Percentiles rank a stretch among this genome's conserved stretches.
Conservation (phyloP, 2,888 invertebrate genomes). For the Hemithea aestivaria region DNA sequence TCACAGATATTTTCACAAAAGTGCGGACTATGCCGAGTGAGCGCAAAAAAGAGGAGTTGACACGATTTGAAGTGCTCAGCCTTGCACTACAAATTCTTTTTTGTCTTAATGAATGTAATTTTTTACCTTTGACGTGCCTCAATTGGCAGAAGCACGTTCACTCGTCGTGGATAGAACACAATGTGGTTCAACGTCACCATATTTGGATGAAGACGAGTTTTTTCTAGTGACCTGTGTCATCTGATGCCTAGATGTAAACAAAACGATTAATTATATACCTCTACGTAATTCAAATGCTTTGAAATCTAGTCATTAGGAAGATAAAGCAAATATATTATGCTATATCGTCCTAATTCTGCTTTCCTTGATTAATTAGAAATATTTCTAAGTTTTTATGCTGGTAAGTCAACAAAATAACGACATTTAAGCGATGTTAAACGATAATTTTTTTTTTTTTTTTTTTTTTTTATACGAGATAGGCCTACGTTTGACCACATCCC, state of each 20-base stretch:
- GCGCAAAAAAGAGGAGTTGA: slow-evolving; percentile 3
- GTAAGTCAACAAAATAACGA: too few relatives aligned
- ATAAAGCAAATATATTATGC: too few relatives aligned
- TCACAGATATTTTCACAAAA: not conserved
- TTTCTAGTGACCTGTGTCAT: slow-evolving; percentile 15
- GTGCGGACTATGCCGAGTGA: not conserved
- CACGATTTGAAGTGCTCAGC: slow-evolving; percentile 6
- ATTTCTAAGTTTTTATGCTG: too few relatives aligned
- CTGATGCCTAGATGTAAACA: slow-evolving; percentile 6
- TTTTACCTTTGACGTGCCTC: slow-evolving; percentile 15
- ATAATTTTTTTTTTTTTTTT: too few relatives aligned
- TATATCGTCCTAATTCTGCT: too few relatives aligned
- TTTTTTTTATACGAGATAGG: too few relatives aligned
- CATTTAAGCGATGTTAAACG: too few relatives aligned
- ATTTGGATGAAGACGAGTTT: slow-evolving; percentile 23
- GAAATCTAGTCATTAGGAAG: too few relatives aligned
- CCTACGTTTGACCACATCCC: too few relatives aligned
- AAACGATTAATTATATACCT: not conserved
- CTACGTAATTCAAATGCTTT: too few relatives aligned
- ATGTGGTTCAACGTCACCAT: slow-evolving; percentile 3
- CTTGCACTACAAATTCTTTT: slow-evolving; percentile 14
- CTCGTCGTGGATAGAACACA: slow-evolving; percentile 3
- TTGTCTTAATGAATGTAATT: slow-evolving; percentile 11
- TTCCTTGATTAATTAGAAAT: too few relatives aligned
- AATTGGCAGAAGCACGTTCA: slow-evolving; percentile 18